These are phyloP conservation scores for Rhyacophila evoluta DNA, from an alignment of 2,888 invertebrate genomes.

Conservation along the genomic window DNA sequence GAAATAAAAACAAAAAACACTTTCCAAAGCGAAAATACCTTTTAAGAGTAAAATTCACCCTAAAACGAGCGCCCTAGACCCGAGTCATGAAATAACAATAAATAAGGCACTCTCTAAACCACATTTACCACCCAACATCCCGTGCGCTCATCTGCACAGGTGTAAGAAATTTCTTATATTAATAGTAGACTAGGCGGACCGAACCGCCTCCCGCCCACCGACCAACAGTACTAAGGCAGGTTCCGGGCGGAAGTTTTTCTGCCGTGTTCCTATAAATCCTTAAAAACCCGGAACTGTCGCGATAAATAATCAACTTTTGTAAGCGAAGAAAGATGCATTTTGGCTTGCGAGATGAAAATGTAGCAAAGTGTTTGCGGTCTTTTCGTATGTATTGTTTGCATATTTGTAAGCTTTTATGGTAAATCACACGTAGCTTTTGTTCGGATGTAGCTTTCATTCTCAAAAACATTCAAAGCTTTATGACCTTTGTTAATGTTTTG, in stretches of 20 bases:
- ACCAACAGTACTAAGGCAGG: slow-evolving; percentile 23
- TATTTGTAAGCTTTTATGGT: background rate
- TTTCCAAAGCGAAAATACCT: slow-evolving; percentile 5
- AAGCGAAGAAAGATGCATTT: slow-evolving; percentile 53
- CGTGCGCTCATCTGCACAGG: slow-evolving; percentile 38
- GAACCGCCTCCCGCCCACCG: background rate
- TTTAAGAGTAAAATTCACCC: background rate
- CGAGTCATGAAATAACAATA: slow-evolving; percentile 41
- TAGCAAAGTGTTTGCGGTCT: slow-evolving; percentile 20
- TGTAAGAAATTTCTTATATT: slow-evolving; percentile 41
- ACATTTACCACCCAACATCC: slow-evolving; percentile 30
- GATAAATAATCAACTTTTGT: slow-evolving; percentile 54
- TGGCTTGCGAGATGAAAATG: slow-evolving; percentile 23
- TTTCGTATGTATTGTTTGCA: background rate
- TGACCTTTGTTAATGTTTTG: too few relatives aligned
- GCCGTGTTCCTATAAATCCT: slow-evolving; percentile 51
- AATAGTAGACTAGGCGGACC: slow-evolving; percentile 28
- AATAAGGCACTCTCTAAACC: slow-evolving; percentile 41
- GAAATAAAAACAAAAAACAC: background rate
- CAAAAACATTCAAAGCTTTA: background rate
- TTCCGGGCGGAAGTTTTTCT: slow-evolving; percentile 51
- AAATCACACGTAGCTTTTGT: background rate
- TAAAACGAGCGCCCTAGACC: background rate
- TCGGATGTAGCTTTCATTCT: background rate
- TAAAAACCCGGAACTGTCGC: slow-evolving; percentile 54